These are phyloP conservation scores for Proisotoma minuta DNA, from an alignment of 2,888 invertebrate species.

Conservation along the genomic window DNA sequence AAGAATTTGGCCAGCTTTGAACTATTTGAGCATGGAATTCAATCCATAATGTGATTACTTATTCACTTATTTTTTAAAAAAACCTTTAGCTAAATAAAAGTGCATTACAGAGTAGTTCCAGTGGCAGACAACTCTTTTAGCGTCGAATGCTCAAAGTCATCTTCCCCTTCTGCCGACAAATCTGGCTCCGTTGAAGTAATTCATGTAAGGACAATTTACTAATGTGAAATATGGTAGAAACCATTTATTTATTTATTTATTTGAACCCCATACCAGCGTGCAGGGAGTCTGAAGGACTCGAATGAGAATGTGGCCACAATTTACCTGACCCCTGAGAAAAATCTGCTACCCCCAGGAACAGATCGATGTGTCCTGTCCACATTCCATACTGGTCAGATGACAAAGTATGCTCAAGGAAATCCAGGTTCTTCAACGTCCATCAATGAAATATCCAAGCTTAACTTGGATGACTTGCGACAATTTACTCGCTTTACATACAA, in stretches of 20 bases:
- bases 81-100: background rate
- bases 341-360: background rate
- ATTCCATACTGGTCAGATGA: background rate
- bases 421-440: background rate
- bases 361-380: background rate
- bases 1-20: conserved; percentile 3
- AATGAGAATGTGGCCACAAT: background rate
- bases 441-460: background rate
- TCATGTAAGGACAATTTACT: background rate
- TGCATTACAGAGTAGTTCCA: background rate
- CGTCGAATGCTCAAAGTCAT: background rate
- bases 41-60: background rate
- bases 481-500: background rate
- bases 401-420: background rate
- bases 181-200: conserved; percentile 3
- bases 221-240: background rate
- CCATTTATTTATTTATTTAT: background rate
- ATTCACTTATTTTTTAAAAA: background rate
- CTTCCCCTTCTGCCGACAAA: background rate
- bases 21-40: background rate
- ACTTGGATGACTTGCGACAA: background rate
- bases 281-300: background rate
- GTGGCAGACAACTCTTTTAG: background rate
- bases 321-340: background rate
- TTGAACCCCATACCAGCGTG: background rate